These are phyloP conservation scores for Chroicocephalus ridibundus DNA, from an alignment of 2,113 vertebrate genomes.

Conservation along the genomic window DNA sequence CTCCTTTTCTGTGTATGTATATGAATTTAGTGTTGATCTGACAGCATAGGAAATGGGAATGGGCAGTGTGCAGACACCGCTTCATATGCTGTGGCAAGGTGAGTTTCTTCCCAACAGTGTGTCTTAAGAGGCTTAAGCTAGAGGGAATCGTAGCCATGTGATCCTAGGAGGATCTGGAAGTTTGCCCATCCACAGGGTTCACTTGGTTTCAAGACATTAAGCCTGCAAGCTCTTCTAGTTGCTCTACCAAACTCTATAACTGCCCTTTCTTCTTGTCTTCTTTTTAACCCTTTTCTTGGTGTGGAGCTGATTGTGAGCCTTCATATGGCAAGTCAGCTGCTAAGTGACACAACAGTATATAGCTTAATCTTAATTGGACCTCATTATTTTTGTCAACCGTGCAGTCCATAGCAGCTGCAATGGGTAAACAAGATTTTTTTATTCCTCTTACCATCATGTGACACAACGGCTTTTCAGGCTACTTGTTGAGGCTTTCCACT, in stretches of 20 bases:
- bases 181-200: neutral
- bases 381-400: neutral
- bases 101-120: neutral
- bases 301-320: neutral
- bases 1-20: neutral
- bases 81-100: neutral
- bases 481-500: neutral
- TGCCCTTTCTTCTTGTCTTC: neutral
- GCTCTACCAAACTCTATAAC: neutral
- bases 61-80: neutral
- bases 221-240: neutral
- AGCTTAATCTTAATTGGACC: neutral
- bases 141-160: neutral
- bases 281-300: neutral
- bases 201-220: neutral
- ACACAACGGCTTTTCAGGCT: neutral
- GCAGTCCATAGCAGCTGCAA: neutral
- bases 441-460: neutral
- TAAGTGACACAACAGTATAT: neutral
- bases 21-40: neutral
- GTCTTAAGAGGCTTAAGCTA: neutral
- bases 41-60: neutral
- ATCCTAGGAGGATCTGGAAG: neutral
- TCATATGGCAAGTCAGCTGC: neutral
- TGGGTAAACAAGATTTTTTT: neutral